A percentile compares a stretch with the other conserved stretches of the same genome.
Conservation (phyloP, 2,797 vertebrate species). For the Poecilia gillii region DNA sequence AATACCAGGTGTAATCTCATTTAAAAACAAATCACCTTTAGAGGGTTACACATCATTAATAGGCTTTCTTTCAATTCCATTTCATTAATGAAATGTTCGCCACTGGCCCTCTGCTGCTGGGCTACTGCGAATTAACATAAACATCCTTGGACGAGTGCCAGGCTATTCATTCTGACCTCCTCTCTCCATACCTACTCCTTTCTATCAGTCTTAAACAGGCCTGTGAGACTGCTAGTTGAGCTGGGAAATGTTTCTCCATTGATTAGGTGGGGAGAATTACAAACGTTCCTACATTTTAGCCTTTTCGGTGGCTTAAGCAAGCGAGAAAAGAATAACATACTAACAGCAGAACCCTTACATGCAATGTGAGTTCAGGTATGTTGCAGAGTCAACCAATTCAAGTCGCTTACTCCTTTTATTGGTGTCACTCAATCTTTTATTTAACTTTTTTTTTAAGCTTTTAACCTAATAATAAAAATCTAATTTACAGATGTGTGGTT, state of each 20-base stretch:
- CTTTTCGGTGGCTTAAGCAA: constrained; percentile 47
- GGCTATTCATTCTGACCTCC: constrained; percentile 29
- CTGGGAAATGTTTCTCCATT: constrained; percentile 45
- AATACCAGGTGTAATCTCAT: constrained; percentile 29
- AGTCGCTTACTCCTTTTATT: not conserved
- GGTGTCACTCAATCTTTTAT: not conserved
- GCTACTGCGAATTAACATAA: constrained; percentile 62
- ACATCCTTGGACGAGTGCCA: constrained; percentile 65
- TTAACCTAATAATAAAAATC: constrained; percentile 19
- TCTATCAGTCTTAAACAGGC: constrained; percentile 49
- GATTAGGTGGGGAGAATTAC: constrained; percentile 64
- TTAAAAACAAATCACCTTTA: constrained; percentile 45
- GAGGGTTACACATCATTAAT: constrained; percentile 60
- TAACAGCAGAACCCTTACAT: constrained; percentile 11
- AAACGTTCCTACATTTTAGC: constrained; percentile 54
- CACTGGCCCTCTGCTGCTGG: constrained; percentile 21
- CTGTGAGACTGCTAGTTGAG: constrained; percentile 57
- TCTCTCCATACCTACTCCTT: not conserved
- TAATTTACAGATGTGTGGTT: constrained; percentile 31
- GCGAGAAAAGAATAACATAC: not conserved
- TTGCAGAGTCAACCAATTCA: not conserved
- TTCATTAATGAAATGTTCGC: constrained; percentile 52
- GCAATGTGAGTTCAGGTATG: constrained; percentile 6
- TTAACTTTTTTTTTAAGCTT: constrained; percentile 31
- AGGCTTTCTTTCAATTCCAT: constrained; percentile 60